phyloP scores from a whole-genome alignment of 2,113 vertebrate species.

The Electrona antarctica region DNA sequence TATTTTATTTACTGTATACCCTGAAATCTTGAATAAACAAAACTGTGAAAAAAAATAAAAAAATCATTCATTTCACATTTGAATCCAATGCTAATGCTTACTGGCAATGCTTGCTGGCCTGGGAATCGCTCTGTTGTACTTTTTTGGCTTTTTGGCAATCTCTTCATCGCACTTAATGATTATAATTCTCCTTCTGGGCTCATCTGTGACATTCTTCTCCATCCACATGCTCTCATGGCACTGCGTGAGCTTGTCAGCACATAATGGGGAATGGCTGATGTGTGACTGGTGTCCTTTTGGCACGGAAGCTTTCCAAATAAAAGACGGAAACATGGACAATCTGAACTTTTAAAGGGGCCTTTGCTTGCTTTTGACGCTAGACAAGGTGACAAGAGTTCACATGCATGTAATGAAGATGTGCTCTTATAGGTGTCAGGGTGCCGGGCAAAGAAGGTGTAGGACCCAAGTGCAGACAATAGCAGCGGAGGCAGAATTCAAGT shows the following conservation, averaged over 20 bases:
- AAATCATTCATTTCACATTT: too few relatives aligned
- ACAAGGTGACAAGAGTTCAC: too few relatives aligned
- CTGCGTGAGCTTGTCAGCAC: not conserved
- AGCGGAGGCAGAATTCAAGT: too few relatives aligned
- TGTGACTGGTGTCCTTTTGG: not conserved
- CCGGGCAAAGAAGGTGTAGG: too few relatives aligned
- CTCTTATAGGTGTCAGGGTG: too few relatives aligned
- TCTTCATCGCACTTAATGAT: constrained; percentile 19
- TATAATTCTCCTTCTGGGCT: constrained; percentile 3
- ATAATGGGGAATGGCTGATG: constrained; percentile 2
- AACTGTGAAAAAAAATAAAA: too few relatives aligned
- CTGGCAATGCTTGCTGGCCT: too few relatives aligned
- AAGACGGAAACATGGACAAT: not conserved
- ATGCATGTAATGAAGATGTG: too few relatives aligned
- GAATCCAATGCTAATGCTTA: not conserved
- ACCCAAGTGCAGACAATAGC: too few relatives aligned
- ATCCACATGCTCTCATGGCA: constrained; percentile 1
- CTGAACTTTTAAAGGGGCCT: not conserved
- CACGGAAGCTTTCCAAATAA: not conserved
- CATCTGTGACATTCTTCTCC: not conserved
- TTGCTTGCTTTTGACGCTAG: too few relatives aligned
- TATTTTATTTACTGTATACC: too few relatives aligned
- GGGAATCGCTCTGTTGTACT: constrained; percentile 3
- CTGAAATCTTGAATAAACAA: too few relatives aligned
- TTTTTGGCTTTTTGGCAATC: constrained; percentile 3